Percentiles rank a stretch among this genome's conserved stretches.
Conservation (phyloP, 1,140 invertebrate genomes). For the Panulirus ornatus region DNA sequence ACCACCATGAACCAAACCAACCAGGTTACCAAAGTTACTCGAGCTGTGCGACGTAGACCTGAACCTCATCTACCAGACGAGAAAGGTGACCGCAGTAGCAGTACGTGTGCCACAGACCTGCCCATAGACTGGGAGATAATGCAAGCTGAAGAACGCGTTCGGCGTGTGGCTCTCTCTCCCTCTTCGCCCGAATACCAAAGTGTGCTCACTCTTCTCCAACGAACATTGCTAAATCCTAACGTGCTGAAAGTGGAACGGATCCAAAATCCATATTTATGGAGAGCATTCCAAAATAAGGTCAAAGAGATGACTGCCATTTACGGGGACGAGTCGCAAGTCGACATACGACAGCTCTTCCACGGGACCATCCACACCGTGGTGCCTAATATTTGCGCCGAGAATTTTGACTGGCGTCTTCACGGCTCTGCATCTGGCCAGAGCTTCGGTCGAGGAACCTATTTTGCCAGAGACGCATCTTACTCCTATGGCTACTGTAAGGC, state of each 20-base stretch:
- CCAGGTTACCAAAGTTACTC: background rate
- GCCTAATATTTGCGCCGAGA: conserved; percentile 66
- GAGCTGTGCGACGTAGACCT: conserved; percentile 40
- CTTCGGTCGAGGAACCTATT: conserved; percentile 68
- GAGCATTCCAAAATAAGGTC: conserved; percentile 67
- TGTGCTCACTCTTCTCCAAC: background rate
- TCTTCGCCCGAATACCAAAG: conserved; percentile 40
- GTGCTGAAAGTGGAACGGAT: conserved; percentile 52
- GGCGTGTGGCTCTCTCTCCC: conserved; percentile 1
- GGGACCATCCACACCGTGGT: conserved; percentile 59
- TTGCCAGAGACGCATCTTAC: conserved; percentile 22
- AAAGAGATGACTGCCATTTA: conserved; percentile 51
- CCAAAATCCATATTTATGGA: conserved; percentile 64
- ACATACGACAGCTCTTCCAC: conserved; percentile 63
- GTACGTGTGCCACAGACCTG: background rate
- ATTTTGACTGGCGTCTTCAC: conserved; percentile 73
- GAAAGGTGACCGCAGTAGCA: background rate
- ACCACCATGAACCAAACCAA: conserved; percentile 51
- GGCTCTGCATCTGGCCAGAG: conserved; percentile 52
- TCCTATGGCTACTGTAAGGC: conserved; percentile 22
- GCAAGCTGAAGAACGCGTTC: conserved; percentile 46
- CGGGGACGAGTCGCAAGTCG: conserved; percentile 5
- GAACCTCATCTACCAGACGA: conserved; percentile 35
- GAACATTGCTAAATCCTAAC: background rate
- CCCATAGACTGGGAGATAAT: conserved; percentile 46